phyloP scores from a whole-genome alignment of 1,140 invertebrate genomes.

The Dendrolimus punctatus region DNA sequence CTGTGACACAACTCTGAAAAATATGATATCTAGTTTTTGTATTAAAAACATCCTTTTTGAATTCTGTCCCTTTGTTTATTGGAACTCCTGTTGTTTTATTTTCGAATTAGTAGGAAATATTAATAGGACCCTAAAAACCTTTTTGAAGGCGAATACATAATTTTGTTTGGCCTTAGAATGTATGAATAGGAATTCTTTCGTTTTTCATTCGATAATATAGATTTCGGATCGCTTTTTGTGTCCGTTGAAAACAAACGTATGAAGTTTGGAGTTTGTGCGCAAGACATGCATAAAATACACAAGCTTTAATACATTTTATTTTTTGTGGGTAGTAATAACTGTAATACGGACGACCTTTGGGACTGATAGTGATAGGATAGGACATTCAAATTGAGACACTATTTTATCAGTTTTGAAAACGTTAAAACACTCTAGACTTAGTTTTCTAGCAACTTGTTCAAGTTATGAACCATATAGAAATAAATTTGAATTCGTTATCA shows the following conservation, averaged over 20 bases:
- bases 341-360: no score
- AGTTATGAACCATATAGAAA: no score
- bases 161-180: constrained; percentile 24
- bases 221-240: constrained; percentile 4
- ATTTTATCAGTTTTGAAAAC: no score
- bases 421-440: no score
- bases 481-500: no score
- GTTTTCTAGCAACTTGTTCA: no score
- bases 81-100: constrained; percentile 30
- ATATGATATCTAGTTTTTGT: constrained; percentile 37
- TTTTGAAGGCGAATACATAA: constrained; percentile 33
- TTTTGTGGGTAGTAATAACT: no score
- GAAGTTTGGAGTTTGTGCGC: no score
- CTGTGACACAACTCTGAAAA: constrained; percentile 16
- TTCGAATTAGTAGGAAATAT: constrained; percentile 34
- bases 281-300: no score
- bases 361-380: no score
- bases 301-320: no score
- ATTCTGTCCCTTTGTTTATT: constrained; percentile 25
- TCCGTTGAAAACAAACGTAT: neutral
- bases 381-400: no score
- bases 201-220: constrained; percentile 15
- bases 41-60: constrained; percentile 25
- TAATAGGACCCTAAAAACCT: constrained; percentile 30
- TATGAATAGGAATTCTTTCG: constrained; percentile 38